Evolutionary conservation across 2,797 vertebrate genomes (phyloP).

Genomic region (Arctocebus calabarensis): DNA sequence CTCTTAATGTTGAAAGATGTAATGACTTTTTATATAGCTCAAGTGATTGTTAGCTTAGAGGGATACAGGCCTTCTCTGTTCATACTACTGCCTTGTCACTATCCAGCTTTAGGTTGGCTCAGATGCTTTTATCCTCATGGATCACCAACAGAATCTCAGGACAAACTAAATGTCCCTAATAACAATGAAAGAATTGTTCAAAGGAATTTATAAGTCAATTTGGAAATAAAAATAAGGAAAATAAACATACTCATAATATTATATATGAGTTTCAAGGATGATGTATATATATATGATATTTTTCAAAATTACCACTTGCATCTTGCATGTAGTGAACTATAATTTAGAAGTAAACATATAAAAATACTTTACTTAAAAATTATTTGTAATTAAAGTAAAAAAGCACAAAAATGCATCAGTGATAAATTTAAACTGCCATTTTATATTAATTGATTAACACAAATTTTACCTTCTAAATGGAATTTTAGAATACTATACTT

Average conservation of each 20-base stretch:
- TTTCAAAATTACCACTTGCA: neutral
- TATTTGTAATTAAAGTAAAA: neutral
- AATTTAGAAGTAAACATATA: neutral
- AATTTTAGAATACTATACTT: neutral
- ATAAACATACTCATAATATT: neutral
- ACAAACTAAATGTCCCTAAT: neutral
- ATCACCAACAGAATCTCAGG: neutral
- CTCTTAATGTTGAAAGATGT: neutral
- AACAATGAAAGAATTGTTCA: neutral
- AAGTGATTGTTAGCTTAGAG: too few relatives aligned
- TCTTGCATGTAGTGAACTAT: neutral
- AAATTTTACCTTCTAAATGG: conserved; percentile 9
- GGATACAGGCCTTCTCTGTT: neutral
- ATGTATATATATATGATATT: too few relatives aligned
- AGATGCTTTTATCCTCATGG: neutral
- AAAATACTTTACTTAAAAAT: neutral
- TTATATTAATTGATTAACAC: neutral
- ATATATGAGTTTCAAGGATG: neutral
- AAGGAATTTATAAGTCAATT: neutral
- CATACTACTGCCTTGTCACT: too few relatives aligned
- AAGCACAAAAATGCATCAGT: neutral
- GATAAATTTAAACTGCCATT: neutral
- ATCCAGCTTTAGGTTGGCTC: neutral
- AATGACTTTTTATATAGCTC: neutral
- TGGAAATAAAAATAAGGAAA: neutral